Evolutionary conservation across 2,888 invertebrate genomes (phyloP), one percentile per base, ranked within the genome.

Genomic region (Acholoe squamosa): DNA sequence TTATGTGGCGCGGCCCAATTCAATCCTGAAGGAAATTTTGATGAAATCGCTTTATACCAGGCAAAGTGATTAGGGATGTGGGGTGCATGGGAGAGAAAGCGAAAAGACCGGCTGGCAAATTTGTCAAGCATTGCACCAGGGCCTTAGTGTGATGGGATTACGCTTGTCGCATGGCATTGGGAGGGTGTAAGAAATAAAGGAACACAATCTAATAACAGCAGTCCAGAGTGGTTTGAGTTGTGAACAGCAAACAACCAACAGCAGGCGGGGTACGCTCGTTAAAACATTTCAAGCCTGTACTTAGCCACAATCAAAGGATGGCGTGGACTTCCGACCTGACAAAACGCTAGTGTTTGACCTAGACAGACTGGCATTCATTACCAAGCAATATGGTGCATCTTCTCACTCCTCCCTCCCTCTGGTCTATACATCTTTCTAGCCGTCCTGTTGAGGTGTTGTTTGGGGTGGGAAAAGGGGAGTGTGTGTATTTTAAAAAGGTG

Each of bases 131-230:
- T 52, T 54, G 56, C 86, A 86, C 52, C 86, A 1, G 31, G 86
- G 14, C 28, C 43, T 54, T n/a, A 12, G 19, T 51, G 76, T 86
- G 86, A 86, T 86, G 54, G 31, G 54, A 86, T 86, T 86, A 86
- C 25, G 28, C 25, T 86, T 86, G 86, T 86, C 86, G 86, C 86
- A 86, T 54, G 86, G 54, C 86, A 86, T 86, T 56, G 54, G 54
- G 54, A 86, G 86, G 56, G 86, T 33, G 86, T 54, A 28, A 56
- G 86, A 86, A 86, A 86, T 31, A 86, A 54, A 54, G 86, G 86
- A 5, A 54, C 14, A 54, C 80, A 54, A 86, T 86, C 86, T 86
- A 86, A 86, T 86, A 86, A 54, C 56, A 25, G 25, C 28, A 7
- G 28, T 54, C 54, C 16, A 7, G 33, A 86, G 54, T 54, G 31